Percentiles rank a stretch among this genome's conserved stretches.
Evolutionary conservation across 2,888 invertebrate genomes (phyloP).

Genomic region (Molorchus minor): DNA sequence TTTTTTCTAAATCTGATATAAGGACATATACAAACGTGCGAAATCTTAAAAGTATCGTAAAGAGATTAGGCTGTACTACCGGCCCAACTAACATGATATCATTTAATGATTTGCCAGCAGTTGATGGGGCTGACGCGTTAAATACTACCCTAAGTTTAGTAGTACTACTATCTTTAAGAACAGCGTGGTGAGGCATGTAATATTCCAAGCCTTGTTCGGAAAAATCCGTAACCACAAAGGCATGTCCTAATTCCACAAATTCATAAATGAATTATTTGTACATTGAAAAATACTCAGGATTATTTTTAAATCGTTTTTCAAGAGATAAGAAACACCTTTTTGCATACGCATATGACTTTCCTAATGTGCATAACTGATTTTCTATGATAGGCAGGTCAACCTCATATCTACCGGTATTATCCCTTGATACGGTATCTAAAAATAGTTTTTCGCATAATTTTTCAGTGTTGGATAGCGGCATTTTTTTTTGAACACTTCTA

Average conservation of each 20-base stretch:
- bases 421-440: neutral
- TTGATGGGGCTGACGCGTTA: constrained; percentile 34
- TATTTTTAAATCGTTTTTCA: neutral
- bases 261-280: constrained; percentile 33
- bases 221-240: neutral
- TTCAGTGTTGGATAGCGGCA: too few species aligned
- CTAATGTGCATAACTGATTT: neutral
- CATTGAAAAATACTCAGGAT: neutral
- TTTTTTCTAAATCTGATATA: constrained; percentile 41
- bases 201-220: constrained; percentile 11
- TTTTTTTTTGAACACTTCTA: too few species aligned
- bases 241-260: constrained; percentile 27
- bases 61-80: constrained; percentile 36
- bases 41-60: constrained; percentile 37
- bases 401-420: neutral
- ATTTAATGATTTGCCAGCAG: constrained; percentile 31
- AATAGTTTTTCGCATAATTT: neutral
- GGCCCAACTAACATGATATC: constrained; percentile 34
- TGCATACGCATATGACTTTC: neutral
- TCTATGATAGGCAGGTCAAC: neutral
- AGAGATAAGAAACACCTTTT: neutral
- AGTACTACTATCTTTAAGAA: constrained; percentile 37
- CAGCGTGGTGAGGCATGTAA: constrained; percentile 44
- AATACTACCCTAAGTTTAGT: constrained; percentile 45
- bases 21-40: constrained; percentile 36